These are phyloP conservation scores for Aphelenchoides besseyi DNA, from an alignment of 1,140 invertebrate species.

Conservation along the genomic window DNA sequence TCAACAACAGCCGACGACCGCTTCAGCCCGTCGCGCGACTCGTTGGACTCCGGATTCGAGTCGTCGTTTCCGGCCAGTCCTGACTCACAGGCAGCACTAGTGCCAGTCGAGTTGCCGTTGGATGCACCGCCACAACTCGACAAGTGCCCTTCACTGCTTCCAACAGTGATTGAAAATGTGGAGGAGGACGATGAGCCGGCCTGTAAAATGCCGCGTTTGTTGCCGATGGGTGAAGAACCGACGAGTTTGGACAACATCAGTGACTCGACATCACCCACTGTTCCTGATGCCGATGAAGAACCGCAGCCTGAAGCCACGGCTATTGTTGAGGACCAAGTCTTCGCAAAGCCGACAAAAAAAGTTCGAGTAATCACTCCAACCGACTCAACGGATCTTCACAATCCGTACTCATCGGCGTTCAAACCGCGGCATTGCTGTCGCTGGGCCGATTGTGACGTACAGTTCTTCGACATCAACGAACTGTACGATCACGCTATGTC, in stretches of 20 bases:
- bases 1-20: background rate
- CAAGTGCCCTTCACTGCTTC: background rate
- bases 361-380: background rate
- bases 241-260: too few species aligned
- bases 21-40: slow-evolving; percentile 13
- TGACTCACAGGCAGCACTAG: background rate
- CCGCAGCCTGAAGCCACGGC: background rate
- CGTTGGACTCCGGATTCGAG: slow-evolving; percentile 19
- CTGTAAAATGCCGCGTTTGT: slow-evolving; percentile 8
- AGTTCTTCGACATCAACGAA: slow-evolving; percentile 12
- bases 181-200: slow-evolving; percentile 1
- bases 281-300: background rate
- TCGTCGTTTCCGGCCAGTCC: background rate
- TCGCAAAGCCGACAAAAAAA: background rate
- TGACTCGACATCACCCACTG: background rate
- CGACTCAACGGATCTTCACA: background rate
- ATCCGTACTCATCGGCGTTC: background rate
- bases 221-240: slow-evolving; percentile 1
- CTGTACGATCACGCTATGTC: slow-evolving; percentile 11
- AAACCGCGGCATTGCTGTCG: slow-evolving; percentile 4
- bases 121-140: slow-evolving; percentile 4
- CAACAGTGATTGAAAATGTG: background rate
- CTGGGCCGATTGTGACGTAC: background rate
- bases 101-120: background rate
- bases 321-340: background rate